Conservation (phyloP, 2,797 vertebrate species). For the Poeciliopsis presidionis region DNA sequence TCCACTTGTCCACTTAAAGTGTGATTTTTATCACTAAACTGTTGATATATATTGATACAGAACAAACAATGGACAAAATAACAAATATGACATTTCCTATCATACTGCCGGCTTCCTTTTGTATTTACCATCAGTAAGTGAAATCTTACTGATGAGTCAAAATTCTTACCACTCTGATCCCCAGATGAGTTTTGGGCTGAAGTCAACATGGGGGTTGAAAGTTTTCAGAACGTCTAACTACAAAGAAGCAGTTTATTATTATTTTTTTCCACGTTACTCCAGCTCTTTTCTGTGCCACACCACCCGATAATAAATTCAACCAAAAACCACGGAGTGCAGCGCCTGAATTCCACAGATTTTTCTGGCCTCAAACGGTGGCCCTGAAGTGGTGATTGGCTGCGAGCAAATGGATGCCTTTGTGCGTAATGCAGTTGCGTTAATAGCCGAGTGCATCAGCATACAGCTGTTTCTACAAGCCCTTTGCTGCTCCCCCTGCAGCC, state of each 20-base stretch:
- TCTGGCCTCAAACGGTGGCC: constrained; percentile 31
- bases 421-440: constrained; percentile 51
- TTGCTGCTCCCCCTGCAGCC: constrained; percentile 62
- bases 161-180: constrained; percentile 9
- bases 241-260: background rate
- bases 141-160: too few species aligned
- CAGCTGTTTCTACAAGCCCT: constrained; percentile 55
- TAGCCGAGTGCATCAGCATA: constrained; percentile 55
- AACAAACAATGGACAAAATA: too few species aligned
- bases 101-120: too few species aligned
- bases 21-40: too few species aligned
- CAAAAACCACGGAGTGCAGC: constrained; percentile 20
- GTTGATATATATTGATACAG: too few species aligned
- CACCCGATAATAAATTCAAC: constrained; percentile 2
- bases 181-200: constrained; percentile 15
- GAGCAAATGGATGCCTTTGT: constrained; percentile 50
- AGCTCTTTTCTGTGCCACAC: constrained; percentile 20
- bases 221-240: constrained; percentile 32
- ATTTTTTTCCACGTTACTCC: background rate
- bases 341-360: constrained; percentile 43
- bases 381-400: constrained; percentile 36
- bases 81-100: too few species aligned
- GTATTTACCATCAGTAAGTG: too few species aligned
- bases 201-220: constrained; percentile 26
- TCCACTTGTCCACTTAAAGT: too few species aligned